A percentile compares a stretch with the other conserved stretches of the same genome.
Conservation (phyloP, 2,797 vertebrate genomes). For the Xyrichtys novacula region DNA sequence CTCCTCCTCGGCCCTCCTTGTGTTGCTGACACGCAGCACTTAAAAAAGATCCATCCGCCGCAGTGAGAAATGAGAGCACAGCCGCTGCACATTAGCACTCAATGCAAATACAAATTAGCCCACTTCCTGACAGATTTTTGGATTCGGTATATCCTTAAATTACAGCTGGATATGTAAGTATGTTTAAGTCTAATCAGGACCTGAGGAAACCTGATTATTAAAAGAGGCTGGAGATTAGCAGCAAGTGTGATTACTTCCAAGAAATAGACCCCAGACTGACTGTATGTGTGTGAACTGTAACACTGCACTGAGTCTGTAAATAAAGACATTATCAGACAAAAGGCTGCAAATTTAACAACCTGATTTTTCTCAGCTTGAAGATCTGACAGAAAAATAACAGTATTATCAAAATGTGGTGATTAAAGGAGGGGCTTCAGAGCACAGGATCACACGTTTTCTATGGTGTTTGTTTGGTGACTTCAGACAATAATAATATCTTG, state of each 20-base stretch:
- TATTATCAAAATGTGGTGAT: too few species aligned
- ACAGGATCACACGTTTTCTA: too few species aligned
- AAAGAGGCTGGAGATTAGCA: background rate
- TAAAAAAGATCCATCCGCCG: constrained; percentile 47
- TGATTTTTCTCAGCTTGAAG: background rate
- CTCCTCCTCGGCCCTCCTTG: constrained; percentile 41
- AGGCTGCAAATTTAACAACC: too few species aligned
- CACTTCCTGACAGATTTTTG: constrained; percentile 9
- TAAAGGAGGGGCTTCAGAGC: too few species aligned
- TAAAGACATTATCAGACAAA: too few species aligned
- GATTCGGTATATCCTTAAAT: background rate
- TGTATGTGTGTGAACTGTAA: background rate
- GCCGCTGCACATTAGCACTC: constrained; percentile 43
- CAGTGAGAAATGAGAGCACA: constrained; percentile 31
- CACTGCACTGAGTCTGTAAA: background rate
- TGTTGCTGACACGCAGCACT: constrained; percentile 44
- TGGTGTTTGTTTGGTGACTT: too few species aligned
- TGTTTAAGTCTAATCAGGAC: background rate
- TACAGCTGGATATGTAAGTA: background rate
- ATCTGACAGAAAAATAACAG: too few species aligned
- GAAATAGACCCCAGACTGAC: background rate
- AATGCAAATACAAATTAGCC: constrained; percentile 45
- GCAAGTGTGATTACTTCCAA: background rate
- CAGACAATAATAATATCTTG: too few species aligned
- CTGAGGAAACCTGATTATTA: background rate